Conservation (phyloP, 2,888 invertebrate species). For the Habrosyne pyritoides region DNA sequence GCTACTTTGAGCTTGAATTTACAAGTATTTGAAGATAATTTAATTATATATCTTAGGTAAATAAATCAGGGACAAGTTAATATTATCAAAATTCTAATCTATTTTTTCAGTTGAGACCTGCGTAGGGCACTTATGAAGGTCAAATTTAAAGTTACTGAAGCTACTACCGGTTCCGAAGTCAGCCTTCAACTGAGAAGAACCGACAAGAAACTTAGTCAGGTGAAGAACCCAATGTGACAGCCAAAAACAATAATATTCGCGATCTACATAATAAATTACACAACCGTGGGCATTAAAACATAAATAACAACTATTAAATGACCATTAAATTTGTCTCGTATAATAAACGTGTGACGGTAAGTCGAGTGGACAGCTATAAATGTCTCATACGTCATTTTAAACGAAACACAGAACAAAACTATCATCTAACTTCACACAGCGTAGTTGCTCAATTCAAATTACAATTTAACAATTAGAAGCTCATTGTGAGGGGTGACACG, state of each 20-base stretch:
- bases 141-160: no score
- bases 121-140: no score
- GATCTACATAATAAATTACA: neutral
- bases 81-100: no score
- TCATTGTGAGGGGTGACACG: neutral
- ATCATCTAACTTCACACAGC: neutral
- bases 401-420: neutral
- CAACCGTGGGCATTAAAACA: neutral
- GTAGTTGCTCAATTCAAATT: conserved; percentile 3
- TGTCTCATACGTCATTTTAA: neutral
- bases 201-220: no score
- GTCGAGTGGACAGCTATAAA: neutral
- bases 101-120: no score
- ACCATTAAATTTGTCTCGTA: conserved; percentile 5
- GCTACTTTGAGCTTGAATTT: no score
- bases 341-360: conserved; percentile 4
- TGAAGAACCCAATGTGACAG: no score
- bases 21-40: no score
- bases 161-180: no score
- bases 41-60: no score
- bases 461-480: conserved; percentile 3
- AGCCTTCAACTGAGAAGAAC: no score
- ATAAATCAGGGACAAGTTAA: no score
- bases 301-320: conserved; percentile 9
- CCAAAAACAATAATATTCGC: neutral